phyloP scores from a whole-genome alignment of 2,888 invertebrate species.

The Yponomeuta evonymella region DNA sequence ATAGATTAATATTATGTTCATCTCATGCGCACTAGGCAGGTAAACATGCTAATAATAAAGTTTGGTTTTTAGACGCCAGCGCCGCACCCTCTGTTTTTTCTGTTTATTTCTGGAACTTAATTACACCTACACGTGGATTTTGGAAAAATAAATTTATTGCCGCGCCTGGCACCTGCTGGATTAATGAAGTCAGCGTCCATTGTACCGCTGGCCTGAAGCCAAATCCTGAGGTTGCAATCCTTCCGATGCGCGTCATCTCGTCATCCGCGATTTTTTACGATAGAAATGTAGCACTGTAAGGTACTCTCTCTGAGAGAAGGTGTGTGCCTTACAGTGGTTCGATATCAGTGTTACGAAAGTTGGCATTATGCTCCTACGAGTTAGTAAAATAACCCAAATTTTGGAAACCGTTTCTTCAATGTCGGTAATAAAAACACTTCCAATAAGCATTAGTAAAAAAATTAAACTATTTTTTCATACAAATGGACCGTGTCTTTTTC shows the following conservation, averaged over 20 bases:
- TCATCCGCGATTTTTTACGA: background rate
- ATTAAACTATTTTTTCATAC: no score
- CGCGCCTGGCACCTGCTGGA: conserved; percentile 35
- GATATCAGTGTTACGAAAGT: no score
- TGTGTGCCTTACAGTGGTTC: no score
- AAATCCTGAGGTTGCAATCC: conserved; percentile 46
- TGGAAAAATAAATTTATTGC: conserved; percentile 42
- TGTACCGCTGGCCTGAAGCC: conserved; percentile 50
- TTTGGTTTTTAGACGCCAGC: conserved; percentile 29
- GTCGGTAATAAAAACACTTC: no score
- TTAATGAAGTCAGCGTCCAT: conserved; percentile 53
- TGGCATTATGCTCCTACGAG: no score
- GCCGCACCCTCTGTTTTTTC: conserved; percentile 37
- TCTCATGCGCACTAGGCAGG: background rate
- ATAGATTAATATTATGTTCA: background rate
- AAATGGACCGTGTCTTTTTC: no score
- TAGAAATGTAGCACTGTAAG: background rate
- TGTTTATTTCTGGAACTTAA: conserved; percentile 44
- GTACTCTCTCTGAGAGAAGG: no score
- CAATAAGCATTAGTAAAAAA: no score
- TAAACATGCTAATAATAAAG: conserved; percentile 9
- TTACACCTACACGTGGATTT: conserved; percentile 47
- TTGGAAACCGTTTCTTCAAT: no score
- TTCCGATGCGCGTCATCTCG: conserved; percentile 22
- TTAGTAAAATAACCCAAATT: no score